Conservation (phyloP, 2,113 vertebrate species). For the Geococcyx californianus region DNA sequence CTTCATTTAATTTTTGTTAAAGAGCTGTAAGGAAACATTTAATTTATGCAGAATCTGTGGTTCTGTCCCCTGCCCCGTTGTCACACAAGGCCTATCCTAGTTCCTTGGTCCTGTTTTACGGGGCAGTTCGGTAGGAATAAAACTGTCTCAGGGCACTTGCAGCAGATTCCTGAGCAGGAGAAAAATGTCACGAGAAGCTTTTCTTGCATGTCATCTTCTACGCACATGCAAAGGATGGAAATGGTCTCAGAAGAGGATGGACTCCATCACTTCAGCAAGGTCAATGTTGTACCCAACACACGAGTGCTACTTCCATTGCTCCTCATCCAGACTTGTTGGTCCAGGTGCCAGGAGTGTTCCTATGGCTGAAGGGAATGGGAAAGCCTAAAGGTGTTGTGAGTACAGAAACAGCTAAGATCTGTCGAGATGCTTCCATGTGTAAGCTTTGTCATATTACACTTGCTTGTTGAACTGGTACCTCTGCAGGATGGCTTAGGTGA, state of each 20-base stretch:
- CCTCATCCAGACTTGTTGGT: rapidly evolving
- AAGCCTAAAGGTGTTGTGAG: rapidly evolving
- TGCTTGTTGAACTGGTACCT: neutral
- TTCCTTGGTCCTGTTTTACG: neutral
- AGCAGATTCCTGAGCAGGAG: neutral
- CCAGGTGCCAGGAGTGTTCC: rapidly evolving
- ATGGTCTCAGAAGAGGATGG: neutral
- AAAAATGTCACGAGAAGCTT: neutral
- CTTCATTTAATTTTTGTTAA: neutral
- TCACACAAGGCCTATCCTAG: neutral
- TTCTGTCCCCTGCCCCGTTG: neutral
- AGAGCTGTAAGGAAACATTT: neutral
- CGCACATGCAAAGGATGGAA: neutral
- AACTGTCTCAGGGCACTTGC: neutral
- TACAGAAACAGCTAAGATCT: no score
- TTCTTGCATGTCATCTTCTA: rapidly evolving
- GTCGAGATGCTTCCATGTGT: neutral
- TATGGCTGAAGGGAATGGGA: rapidly evolving
- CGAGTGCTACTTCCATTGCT: neutral
- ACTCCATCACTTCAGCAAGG: neutral
- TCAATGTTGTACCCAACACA: rapidly evolving
- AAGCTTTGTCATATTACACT: no score
- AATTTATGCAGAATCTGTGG: rapidly evolving
- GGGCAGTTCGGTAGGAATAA: no score
- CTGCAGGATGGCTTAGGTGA: neutral